Evolutionary conservation across 1,140 invertebrate genomes (phyloP), one percentile per base, ranked within the genome.

Genomic region (Heliothis subflexa): DNA sequence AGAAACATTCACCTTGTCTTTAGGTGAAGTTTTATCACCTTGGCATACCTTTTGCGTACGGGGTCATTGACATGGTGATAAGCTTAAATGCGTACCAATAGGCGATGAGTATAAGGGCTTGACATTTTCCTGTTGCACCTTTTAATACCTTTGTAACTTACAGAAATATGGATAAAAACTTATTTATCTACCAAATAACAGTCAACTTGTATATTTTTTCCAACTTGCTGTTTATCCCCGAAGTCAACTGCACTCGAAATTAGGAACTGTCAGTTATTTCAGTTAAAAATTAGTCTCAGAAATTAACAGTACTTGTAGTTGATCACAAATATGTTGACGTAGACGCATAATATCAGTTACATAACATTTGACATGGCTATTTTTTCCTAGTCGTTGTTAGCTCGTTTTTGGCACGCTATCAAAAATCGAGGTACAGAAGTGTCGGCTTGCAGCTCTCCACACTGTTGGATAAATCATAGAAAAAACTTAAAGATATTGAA

Each of bases 371-470:
- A 92, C 89, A 89, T 72, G 82, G 85, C 87, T 92, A 93, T 93
- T 93, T 93, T 93, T 93, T 91, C 87, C 88, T 87, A 83, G 86
- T 85, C 87, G 86, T 87, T 82, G 87, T 90, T 93, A 82, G 86
- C 84, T 91, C 83, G 72, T 54, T 88, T 78, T 89, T 93, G 92
- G 91, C 91, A 89, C 71, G 21, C 64, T 68, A 66, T 88, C 91
- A 93, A 93, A 88, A 86, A 82, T 82, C 64, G 70, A 81, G 74
- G 78, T 75, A 80, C 73, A 79, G 78, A 55, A 82, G 78, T 78
- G 62, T 76, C 79, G 74, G 76, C 77, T 78, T 73, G 75, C 75
- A 78, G 55, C 70, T 70, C 54, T 71, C 59, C 61, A 61, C 55
- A 78, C 71, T 72, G 55, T 76, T 78, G 61, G 62, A 79, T 72